Conservation (phyloP, 2,797 vertebrate genomes). For the Spinibarbus caldwelli region DNA sequence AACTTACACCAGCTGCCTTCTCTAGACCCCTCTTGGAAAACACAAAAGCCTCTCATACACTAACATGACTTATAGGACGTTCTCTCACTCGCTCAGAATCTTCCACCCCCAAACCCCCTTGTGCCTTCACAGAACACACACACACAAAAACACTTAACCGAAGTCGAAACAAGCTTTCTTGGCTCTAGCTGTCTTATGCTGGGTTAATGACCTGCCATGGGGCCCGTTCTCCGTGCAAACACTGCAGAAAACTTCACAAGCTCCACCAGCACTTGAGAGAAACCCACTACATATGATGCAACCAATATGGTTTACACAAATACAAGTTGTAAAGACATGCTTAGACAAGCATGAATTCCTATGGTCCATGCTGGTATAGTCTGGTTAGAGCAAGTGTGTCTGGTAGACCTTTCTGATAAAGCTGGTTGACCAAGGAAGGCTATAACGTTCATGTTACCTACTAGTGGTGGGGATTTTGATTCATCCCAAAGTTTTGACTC, state of each 20-base stretch:
- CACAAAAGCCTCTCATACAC: not conserved
- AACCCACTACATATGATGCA: slow-evolving; percentile 22
- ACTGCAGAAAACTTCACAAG: slow-evolving; percentile 32
- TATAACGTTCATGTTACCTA: not conserved
- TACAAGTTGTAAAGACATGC: slow-evolving; percentile 2
- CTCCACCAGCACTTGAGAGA: slow-evolving; percentile 12
- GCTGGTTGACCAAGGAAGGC: not conserved
- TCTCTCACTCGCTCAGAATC: not conserved
- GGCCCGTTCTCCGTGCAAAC: slow-evolving; percentile 24
- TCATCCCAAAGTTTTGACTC: not conserved
- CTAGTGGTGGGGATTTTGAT: not conserved
- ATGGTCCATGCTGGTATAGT: too few species aligned
- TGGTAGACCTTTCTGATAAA: not conserved
- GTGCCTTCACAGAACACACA: slow-evolving; percentile 14
- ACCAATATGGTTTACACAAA: slow-evolving; percentile 7
- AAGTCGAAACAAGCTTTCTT: not conserved
- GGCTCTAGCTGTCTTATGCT: slow-evolving; percentile 21
- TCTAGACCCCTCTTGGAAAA: slow-evolving; percentile 33
- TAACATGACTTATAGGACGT: not conserved
- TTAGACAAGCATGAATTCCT: not conserved
- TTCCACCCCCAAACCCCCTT: not conserved
- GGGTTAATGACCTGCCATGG: slow-evolving; percentile 40
- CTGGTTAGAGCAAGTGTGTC: too few species aligned
- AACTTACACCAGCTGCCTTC: slow-evolving; percentile 71
- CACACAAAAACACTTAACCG: slow-evolving; percentile 4